Base-by-base conservation (phyloP, 2,888 invertebrate species). In the Ophioninae sp. region DNA sequence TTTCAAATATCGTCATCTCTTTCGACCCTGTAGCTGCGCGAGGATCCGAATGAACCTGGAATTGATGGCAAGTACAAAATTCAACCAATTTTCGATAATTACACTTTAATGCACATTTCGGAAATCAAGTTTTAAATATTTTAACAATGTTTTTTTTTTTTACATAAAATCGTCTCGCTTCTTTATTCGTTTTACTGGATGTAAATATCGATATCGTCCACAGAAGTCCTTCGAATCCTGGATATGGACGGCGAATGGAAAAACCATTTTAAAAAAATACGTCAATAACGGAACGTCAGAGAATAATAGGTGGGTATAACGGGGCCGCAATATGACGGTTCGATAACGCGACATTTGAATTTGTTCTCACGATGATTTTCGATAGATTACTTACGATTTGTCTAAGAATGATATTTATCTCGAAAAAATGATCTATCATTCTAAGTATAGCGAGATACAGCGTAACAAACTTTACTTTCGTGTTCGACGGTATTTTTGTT, bases 131-230 rank as follows among this genome's bases (percentile, higher is more conserved):
- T 77, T 78, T 51, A 69, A 84, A 84, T 86, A 78, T 83, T 77
- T 73, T 79, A 86, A 85, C 86, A 85, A 76, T 81, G 86, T 84
- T 3, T 85, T 80, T 87, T 81, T 87, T 84, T 3, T 85, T 80
- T 87, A 86, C 85, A 84, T 73, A 82, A 77, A 84, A 71, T 20
- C 65, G 79, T 37, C 67, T 76, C 65, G 51, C 59, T 71, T 23
- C n/a, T 72, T 64, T 75, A n/a, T 51, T 13, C 17, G 51, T 78
- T 39, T 51, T 63, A 68, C n/a, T 23, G n/a, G n/a, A 30, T 23
- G 20, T 30, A 68, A 44, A 20, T 13, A 30, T 61, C 63, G 51
- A 61, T 74, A 58, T 23, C 71, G 51, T 61, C 61, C 73, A 64
- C 72, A 39, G 73, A 44, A 51, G 51, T 73, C 68, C 30, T 20